These are phyloP conservation scores for Lanius ludovicianus DNA, from an alignment of 2,113 vertebrate species.

Conservation along the genomic window DNA sequence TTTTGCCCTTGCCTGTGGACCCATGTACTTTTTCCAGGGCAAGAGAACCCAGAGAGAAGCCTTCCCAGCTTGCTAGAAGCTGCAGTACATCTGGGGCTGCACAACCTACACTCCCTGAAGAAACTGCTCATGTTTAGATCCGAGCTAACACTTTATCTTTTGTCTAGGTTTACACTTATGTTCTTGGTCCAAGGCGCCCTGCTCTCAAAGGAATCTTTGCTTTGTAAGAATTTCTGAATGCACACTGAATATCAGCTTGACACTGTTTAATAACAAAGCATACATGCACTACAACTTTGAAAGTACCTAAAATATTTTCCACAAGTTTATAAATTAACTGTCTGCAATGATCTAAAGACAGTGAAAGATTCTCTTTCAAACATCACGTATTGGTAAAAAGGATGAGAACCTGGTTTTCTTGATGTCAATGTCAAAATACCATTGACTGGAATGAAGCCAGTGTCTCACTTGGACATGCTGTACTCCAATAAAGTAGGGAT, in stretches of 20 bases:
- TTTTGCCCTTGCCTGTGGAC: background rate
- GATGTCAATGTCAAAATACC: background rate
- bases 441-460: background rate
- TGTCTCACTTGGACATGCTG: background rate
- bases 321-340: background rate
- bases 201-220: background rate
- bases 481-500: slow-evolving; percentile 19
- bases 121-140: background rate
- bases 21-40: background rate
- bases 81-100: background rate
- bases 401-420: background rate
- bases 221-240: background rate
- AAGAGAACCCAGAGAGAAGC: background rate
- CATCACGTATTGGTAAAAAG: background rate
- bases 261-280: background rate
- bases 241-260: background rate
- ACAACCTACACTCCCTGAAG: background rate
- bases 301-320: background rate
- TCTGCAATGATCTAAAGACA: background rate
- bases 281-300: background rate
- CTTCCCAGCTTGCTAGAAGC: background rate
- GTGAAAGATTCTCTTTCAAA: background rate
- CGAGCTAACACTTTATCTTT: background rate
- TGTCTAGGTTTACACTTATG: background rate
- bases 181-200: background rate